Conservation (phyloP, 2,888 invertebrate genomes). For the Cylloceria caligata region DNA sequence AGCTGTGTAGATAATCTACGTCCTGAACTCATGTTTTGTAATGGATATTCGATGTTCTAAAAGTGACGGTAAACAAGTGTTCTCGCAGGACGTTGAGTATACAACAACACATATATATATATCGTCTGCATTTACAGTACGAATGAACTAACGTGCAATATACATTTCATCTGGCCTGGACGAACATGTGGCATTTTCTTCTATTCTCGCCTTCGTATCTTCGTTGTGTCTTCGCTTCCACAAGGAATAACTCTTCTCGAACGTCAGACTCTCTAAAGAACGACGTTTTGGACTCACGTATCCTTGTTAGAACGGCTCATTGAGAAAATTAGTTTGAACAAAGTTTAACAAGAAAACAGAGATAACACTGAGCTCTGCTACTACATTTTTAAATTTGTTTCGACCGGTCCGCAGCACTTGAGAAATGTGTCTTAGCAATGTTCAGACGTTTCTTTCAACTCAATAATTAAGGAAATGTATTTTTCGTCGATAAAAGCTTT, state of each 20-base stretch:
- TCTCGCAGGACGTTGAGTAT: background rate
- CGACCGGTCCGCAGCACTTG: background rate
- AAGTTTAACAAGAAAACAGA: slow-evolving; percentile 18
- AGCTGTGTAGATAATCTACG: background rate
- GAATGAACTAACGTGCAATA: background rate
- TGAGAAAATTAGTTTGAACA: slow-evolving; percentile 30
- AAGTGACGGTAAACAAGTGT: background rate
- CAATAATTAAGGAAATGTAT: too few relatives aligned
- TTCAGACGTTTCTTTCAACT: too few relatives aligned
- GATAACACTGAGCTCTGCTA: background rate
- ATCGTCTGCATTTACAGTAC: background rate
- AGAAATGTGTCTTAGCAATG: too few relatives aligned
- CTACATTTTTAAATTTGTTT: background rate
- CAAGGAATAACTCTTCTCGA: slow-evolving; percentile 17
- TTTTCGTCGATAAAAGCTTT: too few relatives aligned
- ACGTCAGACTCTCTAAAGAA: slow-evolving; percentile 20
- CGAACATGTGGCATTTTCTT: slow-evolving; percentile 31
- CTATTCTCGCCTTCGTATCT: slow-evolving; percentile 1
- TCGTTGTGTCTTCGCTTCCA: slow-evolving; percentile 1
- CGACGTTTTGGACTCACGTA: slow-evolving; percentile 13
- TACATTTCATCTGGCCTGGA: slow-evolving; percentile 24
- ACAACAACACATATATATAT: background rate
- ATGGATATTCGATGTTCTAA: slow-evolving; percentile 21
- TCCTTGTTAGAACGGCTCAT: background rate
- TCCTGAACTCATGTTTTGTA: slow-evolving; percentile 16